A percentile compares a stretch with the other conserved stretches of the same genome.
These are phyloP conservation scores for Amphipyra tragopoginis DNA, from an alignment of 2,888 invertebrate genomes.

Conservation along the genomic window DNA sequence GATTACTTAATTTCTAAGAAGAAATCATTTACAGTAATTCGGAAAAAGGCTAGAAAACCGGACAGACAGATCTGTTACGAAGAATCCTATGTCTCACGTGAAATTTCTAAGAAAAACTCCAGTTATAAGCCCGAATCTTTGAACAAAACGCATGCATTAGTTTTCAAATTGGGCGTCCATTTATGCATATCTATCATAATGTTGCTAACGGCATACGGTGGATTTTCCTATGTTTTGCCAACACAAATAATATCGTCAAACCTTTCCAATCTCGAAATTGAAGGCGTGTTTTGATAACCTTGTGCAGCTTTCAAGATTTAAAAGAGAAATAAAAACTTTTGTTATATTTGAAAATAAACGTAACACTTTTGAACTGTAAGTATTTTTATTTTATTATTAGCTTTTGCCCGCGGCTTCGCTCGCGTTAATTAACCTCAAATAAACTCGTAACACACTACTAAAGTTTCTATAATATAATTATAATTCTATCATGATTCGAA, in stretches of 20 bases:
- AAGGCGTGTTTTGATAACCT: slow-evolving; percentile 16
- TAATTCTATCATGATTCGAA: too few relatives aligned
- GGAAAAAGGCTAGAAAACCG: background rate
- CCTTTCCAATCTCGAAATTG: slow-evolving; percentile 5
- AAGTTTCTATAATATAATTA: too few relatives aligned
- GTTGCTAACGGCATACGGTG: slow-evolving; percentile 53
- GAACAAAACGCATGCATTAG: slow-evolving; percentile 33
- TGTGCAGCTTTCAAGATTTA: background rate
- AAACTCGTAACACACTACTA: too few relatives aligned
- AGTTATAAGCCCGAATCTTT: slow-evolving; percentile 33
- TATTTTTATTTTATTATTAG: background rate
- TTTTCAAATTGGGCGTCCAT: slow-evolving; percentile 38
- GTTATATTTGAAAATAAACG: background rate
- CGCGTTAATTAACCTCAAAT: too few relatives aligned
- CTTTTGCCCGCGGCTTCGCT: too few relatives aligned
- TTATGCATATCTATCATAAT: slow-evolving; percentile 53
- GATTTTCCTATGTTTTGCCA: slow-evolving; percentile 51
- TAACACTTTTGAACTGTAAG: background rate
- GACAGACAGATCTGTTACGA: accelerated
- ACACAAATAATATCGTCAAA: slow-evolving; percentile 23
- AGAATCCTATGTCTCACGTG: background rate
- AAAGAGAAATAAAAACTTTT: background rate
- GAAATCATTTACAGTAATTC: background rate
- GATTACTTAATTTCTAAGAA: slow-evolving; percentile 14
- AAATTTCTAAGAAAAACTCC: background rate